Evolutionary conservation across 2,113 vertebrate species (phyloP), one percentile per base, ranked within the genome.

Genomic region (Vimba vimba): DNA sequence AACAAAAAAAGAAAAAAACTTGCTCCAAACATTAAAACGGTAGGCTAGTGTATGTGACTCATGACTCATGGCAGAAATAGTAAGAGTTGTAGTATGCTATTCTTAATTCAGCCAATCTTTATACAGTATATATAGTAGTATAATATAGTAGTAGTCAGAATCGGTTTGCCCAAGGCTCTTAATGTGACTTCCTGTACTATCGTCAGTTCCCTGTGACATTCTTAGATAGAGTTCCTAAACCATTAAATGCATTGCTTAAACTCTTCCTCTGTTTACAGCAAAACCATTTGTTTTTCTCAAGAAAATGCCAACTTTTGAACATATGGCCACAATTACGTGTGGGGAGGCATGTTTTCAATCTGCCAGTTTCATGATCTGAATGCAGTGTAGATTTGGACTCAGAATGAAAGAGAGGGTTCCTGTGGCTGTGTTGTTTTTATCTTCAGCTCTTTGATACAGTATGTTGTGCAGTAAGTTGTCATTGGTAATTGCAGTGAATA

Each of bases 321-420:
- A 86, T 84, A 79, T 88, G 85, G 82, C 25, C 39, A 43, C 82
- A 81, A 84, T 86, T 84, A 86, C 76, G 43, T n/a, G 30, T 78
- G 43, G 85, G 78, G 52, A 74, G 43, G 45, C 17, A 10, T 68
- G 79, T 81, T 66, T 79, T 43, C 12, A 47, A 80, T 47, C 45
- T 27, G 57, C 15, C 55, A 80, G 36, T 19, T 4, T n/a, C 6
- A 4, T 36, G 36, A 43, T 64, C 36, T 78, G 4, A 83, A 52
- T 25, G 36, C 43, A 43, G 59, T 47, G 17, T 45, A 45, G 13
- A 47, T 13, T 13, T 3, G 13, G 68, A 45, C 55, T 59, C 36
- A 0, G 55, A 59, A 52, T 47, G 68, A 60, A 52, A 59, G 55
- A 39, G 12, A 69, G 43, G 43, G 55, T 64, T 23, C 75, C 76